Evolutionary conservation across 2,888 invertebrate genomes (phyloP), one percentile per base, ranked within the genome.

Genomic region (Tetrapedia diversipes): DNA sequence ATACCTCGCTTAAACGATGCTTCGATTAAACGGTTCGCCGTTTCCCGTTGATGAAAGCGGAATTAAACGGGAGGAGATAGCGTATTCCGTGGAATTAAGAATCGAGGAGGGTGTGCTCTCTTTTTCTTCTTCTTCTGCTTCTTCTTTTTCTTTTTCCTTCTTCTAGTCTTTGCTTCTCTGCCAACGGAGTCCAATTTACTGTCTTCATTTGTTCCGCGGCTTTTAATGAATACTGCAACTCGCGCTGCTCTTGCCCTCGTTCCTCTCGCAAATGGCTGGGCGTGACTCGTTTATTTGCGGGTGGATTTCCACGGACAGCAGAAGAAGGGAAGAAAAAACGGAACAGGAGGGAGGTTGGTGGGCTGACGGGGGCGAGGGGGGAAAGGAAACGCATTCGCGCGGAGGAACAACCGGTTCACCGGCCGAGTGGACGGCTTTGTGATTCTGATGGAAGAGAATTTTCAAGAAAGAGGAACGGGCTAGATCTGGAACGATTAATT

Each of bases 271-370:
- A 84, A 84, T 79, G 80, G 77, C 74, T 81, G 83, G 84, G 81
- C 84, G 84, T 82, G 83, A 60, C 81, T 80, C 82, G 81, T 84
- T 83, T 82, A 83, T 83, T 83, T 68, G 78, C 66, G 60, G 43
- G 63, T 69, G 71, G 76, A 77, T 69, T 75, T 74, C 77, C 53
- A 77, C 74, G 53, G 77, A 47, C 69, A 61, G 74, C 74, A 65
- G 19, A 78, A 74, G 79, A 60, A 14, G 54, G 14, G 10, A 32
- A 34, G 2, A 24, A 56, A 39, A 22, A 29, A 24, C 0, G 10
- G 37, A 37, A 10, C 2, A 45, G 16, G 37, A 10, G 8, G n/a
- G 24, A 14, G 29, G 3, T 10, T 1, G n/a, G 8, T 10, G 19
- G 8, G 22, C 2, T 14, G 10, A 8, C 4, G 24, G 16, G 14